Evolutionary conservation across 1,140 invertebrate species (phyloP), one percentile per base, ranked within the genome.

Genomic region (Cyphomyrmex costatus): DNA sequence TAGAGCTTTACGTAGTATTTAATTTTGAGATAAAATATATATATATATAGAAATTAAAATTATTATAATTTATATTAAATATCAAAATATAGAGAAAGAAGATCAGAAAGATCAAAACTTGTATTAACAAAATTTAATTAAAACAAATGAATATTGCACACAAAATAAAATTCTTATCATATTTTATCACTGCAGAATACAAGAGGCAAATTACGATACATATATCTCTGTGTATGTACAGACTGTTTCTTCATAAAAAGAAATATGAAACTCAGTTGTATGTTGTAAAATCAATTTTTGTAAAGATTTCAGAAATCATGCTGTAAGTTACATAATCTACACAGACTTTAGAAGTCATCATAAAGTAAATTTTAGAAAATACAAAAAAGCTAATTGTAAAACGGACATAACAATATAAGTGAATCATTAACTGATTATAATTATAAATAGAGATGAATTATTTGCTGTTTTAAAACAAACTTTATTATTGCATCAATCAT

Each of bases 401-500:
- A 30, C n/a, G 8, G 16, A 49, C 2, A 12, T 6, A n/a, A 27
- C 12, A 27, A 19, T 46, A 27, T 19, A 76, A 27, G 24, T 2
- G 14, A 6, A 58, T 42, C 4, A 46, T 58, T 56, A 58, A n/a
- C 10, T 61, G 14, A 24, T 61, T 12, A 21, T 63, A 5, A 21
- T 61, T 19, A 3, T 77, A 46, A 77, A n/a, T 30, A 77, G 5
- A 63, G 19, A 76, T 27, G 5, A 73, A 56, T 76, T 46, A 46
- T 60, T 42, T 76, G n/a, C 0, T 33, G 21, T 84, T 0, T 58
- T 70, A 30, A 66, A n/a, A n/a, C 27, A 56, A 16, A 33, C 71
- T 24, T 84, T 88, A 78, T 65, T 42, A 16, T 12, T 65, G 3
- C 66, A 77, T 61, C 63, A 86, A 46, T 86, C 53, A 24, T 86